phyloP scores from a whole-genome alignment of 2,888 invertebrate genomes.

The Eurytoma californica region DNA sequence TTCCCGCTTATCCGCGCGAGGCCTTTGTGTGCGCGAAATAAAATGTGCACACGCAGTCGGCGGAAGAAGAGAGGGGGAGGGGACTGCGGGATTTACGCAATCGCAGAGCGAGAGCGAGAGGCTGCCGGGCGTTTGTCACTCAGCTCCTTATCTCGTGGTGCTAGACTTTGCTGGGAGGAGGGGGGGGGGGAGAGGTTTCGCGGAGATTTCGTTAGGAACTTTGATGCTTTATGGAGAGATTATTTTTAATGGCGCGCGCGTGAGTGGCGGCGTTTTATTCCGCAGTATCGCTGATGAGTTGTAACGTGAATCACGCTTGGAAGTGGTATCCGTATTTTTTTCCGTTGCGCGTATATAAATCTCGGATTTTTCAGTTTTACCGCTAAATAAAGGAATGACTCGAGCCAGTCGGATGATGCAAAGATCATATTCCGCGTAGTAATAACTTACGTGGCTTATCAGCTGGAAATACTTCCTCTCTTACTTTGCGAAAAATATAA shows the following conservation, averaged over 20 bases:
- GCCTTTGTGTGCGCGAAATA: neutral
- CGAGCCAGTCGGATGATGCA: no score
- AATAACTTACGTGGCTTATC: no score
- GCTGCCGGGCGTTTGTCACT: no score
- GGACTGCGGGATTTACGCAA: neutral
- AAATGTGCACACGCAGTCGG: neutral
- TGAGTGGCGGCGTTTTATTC: conserved; percentile 6
- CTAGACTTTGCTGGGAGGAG: neutral
- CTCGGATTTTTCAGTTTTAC: no score
- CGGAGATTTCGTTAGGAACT: neutral
- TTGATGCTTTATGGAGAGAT: conserved; percentile 24
- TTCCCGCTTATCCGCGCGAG: neutral
- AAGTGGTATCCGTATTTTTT: neutral
- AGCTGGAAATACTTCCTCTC: no score
- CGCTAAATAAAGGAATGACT: no score
- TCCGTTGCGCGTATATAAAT: no score
- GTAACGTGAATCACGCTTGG: conserved; percentile 1
- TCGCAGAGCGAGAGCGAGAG: no score
- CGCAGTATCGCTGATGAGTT: conserved; percentile 14
- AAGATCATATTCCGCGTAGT: no score
- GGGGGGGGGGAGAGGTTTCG: no score
- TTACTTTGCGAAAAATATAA: no score
- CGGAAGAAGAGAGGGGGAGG: neutral
- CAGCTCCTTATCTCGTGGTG: no score
- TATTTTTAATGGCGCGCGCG: conserved; percentile 27